phyloP scores from a whole-genome alignment of 2,113 vertebrate species.

The Aldabrachelys gigantea region DNA sequence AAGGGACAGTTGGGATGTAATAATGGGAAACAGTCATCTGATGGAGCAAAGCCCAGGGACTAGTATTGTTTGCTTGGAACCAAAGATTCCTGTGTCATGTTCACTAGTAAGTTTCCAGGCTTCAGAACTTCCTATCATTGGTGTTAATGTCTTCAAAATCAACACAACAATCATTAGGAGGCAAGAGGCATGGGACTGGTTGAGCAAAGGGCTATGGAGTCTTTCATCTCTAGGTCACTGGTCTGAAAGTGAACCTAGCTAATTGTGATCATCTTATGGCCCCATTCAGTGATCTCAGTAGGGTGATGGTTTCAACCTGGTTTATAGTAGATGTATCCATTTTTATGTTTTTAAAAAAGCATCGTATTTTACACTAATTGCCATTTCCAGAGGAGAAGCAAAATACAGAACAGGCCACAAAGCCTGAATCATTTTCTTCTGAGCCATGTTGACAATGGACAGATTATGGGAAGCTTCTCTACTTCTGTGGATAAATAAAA shows the following conservation, averaged over 20 bases:
- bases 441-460: not conserved
- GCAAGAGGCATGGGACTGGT: not conserved
- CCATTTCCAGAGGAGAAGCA: not conserved
- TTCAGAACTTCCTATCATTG: conserved; percentile 22
- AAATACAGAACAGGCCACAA: not conserved
- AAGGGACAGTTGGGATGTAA: conserved; percentile 1
- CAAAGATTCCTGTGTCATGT: not conserved
- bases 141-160: conserved; percentile 1
- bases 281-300: accelerated
- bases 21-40: conserved; percentile 1
- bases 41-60: conserved; percentile 25
- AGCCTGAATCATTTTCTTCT: not conserved
- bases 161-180: conserved; percentile 12
- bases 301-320: not conserved
- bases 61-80: not conserved
- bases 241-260: not conserved
- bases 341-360: not conserved
- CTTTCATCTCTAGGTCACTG: not conserved
- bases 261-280: not conserved
- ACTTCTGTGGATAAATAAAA: not conserved
- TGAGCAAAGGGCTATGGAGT: conserved; percentile 8
- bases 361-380: not conserved
- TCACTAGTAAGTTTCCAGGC: conserved; percentile 30
- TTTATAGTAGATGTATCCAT: not conserved
- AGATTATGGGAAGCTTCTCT: conserved; percentile 26